Base-by-base conservation (phyloP, 1,140 invertebrate genomes). In the Caligus rogercresseyi region DNA sequence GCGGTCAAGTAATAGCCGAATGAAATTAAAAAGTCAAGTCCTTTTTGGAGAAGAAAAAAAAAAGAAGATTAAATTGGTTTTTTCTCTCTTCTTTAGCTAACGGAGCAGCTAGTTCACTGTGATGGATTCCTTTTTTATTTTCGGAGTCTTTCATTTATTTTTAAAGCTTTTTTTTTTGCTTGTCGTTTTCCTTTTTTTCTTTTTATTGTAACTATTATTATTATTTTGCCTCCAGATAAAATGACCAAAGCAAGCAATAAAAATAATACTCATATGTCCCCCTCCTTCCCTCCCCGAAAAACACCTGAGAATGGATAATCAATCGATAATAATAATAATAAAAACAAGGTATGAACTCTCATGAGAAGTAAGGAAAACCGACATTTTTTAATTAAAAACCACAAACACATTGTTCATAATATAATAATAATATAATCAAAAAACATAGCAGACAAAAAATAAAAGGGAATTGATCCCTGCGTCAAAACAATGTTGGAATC, bases 241-340 rank as follows among this genome's bases (percentile, higher is more conserved):
- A 43, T 43, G 31, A 43, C 31, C 31, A 43, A 43, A 11, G 7
- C n/a, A 11, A 7, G 31, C 7, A 43, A 11, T 7, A n/a, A n/a
- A n/a, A n/a, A n/a, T n/a, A n/a, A n/a, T n/a, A n/a, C n/a, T n/a
- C n/a, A n/a, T n/a, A n/a, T n/a, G n/a, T n/a, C n/a, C n/a, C n/a
- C n/a, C n/a, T n/a, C n/a, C n/a, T n/a, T n/a, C n/a, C n/a, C n/a
- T n/a, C n/a, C n/a, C n/a, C n/a, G n/a, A n/a, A n/a, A n/a, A n/a
- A n/a, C n/a, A n/a, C n/a, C n/a, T n/a, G n/a, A n/a, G n/a, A n/a
- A n/a, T n/a, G n/a, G n/a, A n/a, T n/a, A 43, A 11, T 43, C 31
- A 43, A 43, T 43, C 31, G n/a, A 43, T 43, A 43, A 43, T 43
- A 43, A 43, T n/a, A n/a, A n/a, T n/a, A n/a, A n/a, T n/a, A n/a